Base-by-base conservation (phyloP, 37 sponge, comb jelly and placozoan species). In the Ianthella basta region DNA sequence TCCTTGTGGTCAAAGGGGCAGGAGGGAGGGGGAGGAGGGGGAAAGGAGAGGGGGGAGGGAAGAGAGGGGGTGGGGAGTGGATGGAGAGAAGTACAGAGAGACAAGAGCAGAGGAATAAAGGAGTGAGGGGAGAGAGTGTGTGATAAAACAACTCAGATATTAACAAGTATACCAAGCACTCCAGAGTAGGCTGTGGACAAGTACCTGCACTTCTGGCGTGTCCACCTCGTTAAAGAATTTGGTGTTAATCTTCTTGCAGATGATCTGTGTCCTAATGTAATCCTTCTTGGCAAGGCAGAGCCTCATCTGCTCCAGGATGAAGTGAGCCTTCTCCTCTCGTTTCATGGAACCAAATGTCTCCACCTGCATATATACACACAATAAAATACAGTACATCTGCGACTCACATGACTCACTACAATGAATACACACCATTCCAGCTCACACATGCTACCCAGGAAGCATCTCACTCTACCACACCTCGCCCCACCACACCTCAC, bases 331-430 rank as follows among this genome's bases (percentile, higher is more conserved):
- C 72, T 98, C 99, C 21, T 91, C 91, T 79, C 85, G 85, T 69
- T 98, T 95, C 99, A 98, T 98, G 0, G 97, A 94, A 10, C 99
- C 99, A 87, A 91, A 98, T 33, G 99, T 98, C 80, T 98, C 99
- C 68, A 98, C 98, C 98, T 97, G 72, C 18, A n/a, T 40, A 67
- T 2, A 15, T 40, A 67, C 24, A 15, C 1, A 5, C 30, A 8
- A 5, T 6, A 60, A 3, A 44, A 44, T 10, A 44, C 8, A 8
- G 50, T 10, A 44, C 50, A 44, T 44, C 8, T 44, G 50, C n/a
- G n/a, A n/a, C n/a, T n/a, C n/a, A n/a, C n/a, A n/a, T n/a, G n/a
- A n/a, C n/a, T n/a, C n/a, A n/a, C n/a, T n/a, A n/a, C n/a, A n/a
- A n/a, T n/a, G n/a, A n/a, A n/a, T n/a, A n/a, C n/a, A n/a, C n/a